Evolutionary conservation across 2,797 vertebrate species (phyloP).

Genomic region (Podarcis siculus): DNA sequence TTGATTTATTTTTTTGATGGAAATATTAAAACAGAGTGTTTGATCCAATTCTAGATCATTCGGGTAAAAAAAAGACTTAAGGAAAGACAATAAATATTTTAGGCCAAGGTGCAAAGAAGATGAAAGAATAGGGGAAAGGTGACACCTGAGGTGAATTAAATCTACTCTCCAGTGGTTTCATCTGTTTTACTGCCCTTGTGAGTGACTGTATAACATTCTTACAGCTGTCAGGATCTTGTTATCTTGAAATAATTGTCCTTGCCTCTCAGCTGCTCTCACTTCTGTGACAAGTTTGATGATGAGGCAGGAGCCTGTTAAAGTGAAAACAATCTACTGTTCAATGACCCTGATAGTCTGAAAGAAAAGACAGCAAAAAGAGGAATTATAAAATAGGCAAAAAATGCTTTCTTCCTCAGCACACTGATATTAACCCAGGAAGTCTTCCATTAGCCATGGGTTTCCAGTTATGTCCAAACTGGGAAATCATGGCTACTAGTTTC

Average conservation of each 20-base stretch:
- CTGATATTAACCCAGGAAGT: neutral
- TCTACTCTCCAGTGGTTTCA: neutral
- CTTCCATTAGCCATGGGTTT: neutral
- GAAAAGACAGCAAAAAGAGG: neutral
- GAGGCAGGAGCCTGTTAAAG: neutral
- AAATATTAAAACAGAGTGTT: neutral
- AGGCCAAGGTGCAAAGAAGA: neutral
- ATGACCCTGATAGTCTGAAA: constrained; percentile 8
- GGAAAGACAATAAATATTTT: neutral
- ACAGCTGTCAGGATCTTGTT: constrained; percentile 17
- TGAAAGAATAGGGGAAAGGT: neutral
- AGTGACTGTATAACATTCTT: constrained; percentile 12
- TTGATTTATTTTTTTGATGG: neutral
- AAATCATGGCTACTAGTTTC: neutral
- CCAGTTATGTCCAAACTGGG: neutral
- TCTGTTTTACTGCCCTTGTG: neutral
- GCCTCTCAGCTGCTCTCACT: constrained; percentile 3
- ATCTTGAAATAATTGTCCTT: constrained; percentile 7
- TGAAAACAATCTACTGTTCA: constrained; percentile 26
- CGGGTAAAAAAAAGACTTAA: neutral
- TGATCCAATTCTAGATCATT: constrained; percentile 9
- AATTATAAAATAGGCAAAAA: constrained; percentile 1
- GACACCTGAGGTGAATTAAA: neutral
- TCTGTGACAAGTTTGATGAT: constrained; percentile 4
- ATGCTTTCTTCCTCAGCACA: neutral